Evolutionary conservation across 1,140 invertebrate genomes (phyloP), one percentile per base, ranked within the genome.

Genomic region (Bombyx mandarina): DNA sequence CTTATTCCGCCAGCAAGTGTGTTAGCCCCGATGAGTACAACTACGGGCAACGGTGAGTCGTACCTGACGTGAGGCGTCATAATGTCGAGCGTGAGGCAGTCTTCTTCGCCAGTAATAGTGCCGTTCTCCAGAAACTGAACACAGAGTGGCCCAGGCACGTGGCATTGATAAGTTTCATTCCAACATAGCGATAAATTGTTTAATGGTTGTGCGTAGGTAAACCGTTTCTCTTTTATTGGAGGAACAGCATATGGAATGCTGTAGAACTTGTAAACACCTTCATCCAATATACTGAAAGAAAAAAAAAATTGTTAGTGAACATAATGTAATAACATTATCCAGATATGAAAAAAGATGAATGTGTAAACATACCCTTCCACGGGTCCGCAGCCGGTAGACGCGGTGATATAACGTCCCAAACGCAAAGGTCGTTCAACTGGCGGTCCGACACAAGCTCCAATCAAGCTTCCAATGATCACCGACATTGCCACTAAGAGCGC

Each of bases 191-290:
- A 90, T 47, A 96, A 86, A 12, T 89, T 86, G 44, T 91, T 84
- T 1, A 94, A 78, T 4, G 91, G 82, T 62, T 92, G 89, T 0
- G 95, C 94, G 5, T 91, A 89, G 46, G 91, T 90, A 90, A 94
- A 97, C 59, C 95, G 90, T 26, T 89, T 88, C 49, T 93, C 90
- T 8, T 86, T 90, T 0, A 93, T 62, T 0, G 96, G 95, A 8
- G 95, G 93, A n/a, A 92, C 69, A 3, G 96, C 95, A 77, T 95
- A 97, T 0, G 95, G 96, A 52, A 97, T 94, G 12, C 95, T 95
- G 18, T 92, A 91, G 80, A 97, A 97, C 2, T 93, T 93, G 66
- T 93, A 93, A 2, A 91, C 93, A 9, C 91, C 92, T 59, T 95
- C 92, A 71, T 95, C 92, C 35, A 93, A 81, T 8, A 93, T 75